Evolutionary conservation across 92 coral and sea anemone species (phyloP).

Genomic region (Plumapathes pennacea): DNA sequence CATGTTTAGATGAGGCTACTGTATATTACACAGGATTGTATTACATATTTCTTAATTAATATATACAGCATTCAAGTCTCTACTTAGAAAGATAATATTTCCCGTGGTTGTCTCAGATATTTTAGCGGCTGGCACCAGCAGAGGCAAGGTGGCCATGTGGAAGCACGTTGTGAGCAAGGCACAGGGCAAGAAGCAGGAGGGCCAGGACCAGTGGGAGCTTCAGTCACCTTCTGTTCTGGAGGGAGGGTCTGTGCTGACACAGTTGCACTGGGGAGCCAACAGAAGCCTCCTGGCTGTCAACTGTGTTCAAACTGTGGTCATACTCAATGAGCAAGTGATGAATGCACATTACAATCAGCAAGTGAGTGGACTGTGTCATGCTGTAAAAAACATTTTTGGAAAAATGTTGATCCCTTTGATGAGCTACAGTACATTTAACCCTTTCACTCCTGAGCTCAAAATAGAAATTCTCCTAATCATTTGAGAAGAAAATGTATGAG

Average conservation of each 20-base stretch:
- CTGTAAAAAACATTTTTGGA: no score
- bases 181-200: conserved; percentile 52
- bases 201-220: conserved; percentile 79
- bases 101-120: conserved; percentile 42
- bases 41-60: no score
- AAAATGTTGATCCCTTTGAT: no score
- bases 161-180: conserved; percentile 61
- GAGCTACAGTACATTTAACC: no score
- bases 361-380: no score
- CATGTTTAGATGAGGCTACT: no score
- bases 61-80: neutral
- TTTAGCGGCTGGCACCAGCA: conserved; percentile 95
- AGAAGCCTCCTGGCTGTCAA: conserved; percentile 90
- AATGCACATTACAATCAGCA: conserved; percentile 83
- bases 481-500: no score
- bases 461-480: no score
- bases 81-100: no score
- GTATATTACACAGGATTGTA: neutral
- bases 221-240: conserved; percentile 88
- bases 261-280: conserved; percentile 86
- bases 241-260: conserved; percentile 77
- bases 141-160: conserved; percentile 98
- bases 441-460: no score
- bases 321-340: conserved; percentile 96
- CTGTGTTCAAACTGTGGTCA: conserved; percentile 81